Conservation (phyloP, 2,113 vertebrate species). For the Bujurquina vittata region DNA sequence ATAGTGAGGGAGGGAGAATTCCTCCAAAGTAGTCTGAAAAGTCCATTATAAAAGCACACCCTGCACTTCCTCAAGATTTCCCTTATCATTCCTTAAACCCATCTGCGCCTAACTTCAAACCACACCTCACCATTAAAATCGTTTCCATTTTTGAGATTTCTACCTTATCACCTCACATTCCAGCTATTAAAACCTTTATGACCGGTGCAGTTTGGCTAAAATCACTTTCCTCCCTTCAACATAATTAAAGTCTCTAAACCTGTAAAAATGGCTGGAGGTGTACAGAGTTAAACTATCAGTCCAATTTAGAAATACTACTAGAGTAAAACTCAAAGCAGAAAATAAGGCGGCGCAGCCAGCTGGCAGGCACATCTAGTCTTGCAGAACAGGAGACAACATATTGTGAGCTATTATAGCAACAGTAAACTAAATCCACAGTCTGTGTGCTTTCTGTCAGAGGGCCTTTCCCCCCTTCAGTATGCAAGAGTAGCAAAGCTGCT, state of each 20-base stretch:
- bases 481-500: not conserved
- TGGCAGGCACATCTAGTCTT: slow-evolving; percentile 12
- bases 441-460: not conserved
- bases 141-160: slow-evolving; percentile 19
- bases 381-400: not conserved
- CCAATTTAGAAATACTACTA: not conserved
- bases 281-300: not conserved
- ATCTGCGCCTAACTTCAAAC: not conserved
- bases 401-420: not conserved
- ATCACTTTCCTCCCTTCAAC: slow-evolving; percentile 1
- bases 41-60: not conserved
- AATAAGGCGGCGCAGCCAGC: not conserved
- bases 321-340: slow-evolving; percentile 5
- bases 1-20: not conserved
- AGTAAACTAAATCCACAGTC: slow-evolving; percentile 6
- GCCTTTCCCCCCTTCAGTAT: not conserved
- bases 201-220: slow-evolving; percentile 20
- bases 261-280: not conserved
- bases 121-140: slow-evolving; percentile 4
- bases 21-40: not conserved
- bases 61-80: not conserved
- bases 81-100: slow-evolving; percentile 7
- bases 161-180: not conserved
- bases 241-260: slow-evolving; percentile 27
- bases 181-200: slow-evolving; percentile 13